Base-by-base conservation (phyloP, 92 coral and sea anemone species). In the Anthopleura xanthogrammica region DNA sequence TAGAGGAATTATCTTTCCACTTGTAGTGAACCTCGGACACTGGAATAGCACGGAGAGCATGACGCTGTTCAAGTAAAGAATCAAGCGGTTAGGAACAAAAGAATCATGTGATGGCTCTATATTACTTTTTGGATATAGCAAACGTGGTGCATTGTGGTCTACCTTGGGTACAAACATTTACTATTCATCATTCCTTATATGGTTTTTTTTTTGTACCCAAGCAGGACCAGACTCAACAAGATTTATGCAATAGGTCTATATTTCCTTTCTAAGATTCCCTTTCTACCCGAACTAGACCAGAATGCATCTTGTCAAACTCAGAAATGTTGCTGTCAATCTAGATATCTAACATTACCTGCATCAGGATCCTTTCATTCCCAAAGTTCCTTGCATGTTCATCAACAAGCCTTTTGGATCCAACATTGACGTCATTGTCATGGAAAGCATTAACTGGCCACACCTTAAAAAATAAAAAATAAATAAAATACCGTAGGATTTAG, bases 21-120 rank as follows among this genome's bases (percentile, higher is more conserved):
- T 86, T 76, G 90, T 93, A 93, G 36, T 85, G 92, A 6, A 93
- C 88, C 86, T 93, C 98, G 10, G 95, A 93, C 86, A 93, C 95
- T 7, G 98, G 98, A 14, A 93, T 93, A 5, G 95, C 98, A 79
- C 98, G 98, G 71, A 93, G 88, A 7, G 80, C 66, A 3, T 93
- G 98, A 60, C 95, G 98, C 98, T 91, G 79, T 76, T 82, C 42
- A 16, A 8, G 73, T 36, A 9, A 80, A 64, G 4, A 20, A 76
- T 29, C 36, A 29, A 41, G 22, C 7, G 55, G 42, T 77, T 23
- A 77, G 80, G 10, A 36, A 36, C 36, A 7, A 68, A 12, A 77
- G 36, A 77, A 56, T 29, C 9, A 5, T 46, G 50, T 46, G 50
- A 46, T 9, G 2, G 58, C 58, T 14, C 58, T 14, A 46, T 2